Evolutionary conservation across 2,113 vertebrate genomes (phyloP).

Genomic region (Pholis gunnellus): DNA sequence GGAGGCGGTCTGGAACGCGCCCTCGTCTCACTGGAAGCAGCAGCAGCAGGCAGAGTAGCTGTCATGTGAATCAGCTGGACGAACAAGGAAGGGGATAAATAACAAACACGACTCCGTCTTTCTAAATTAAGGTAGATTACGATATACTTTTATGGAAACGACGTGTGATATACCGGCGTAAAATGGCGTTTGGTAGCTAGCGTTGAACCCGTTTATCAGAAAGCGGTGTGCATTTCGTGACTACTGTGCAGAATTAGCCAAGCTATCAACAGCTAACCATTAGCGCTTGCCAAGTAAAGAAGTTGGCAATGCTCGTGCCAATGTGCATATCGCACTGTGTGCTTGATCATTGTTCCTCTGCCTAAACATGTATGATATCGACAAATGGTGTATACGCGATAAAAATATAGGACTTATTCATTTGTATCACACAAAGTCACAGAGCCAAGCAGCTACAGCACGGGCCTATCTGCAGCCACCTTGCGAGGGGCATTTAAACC

Average conservation of each 20-base stretch:
- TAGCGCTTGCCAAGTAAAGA: constrained; percentile 41
- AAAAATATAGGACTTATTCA: neutral
- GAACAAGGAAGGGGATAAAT: constrained; percentile 74
- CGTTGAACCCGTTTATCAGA: neutral
- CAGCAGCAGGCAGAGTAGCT: constrained; percentile 53
- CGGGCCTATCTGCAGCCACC: constrained; percentile 72
- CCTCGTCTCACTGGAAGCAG: constrained; percentile 28
- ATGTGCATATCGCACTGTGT: neutral
- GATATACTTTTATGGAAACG: neutral
- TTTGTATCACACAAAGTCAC: constrained; percentile 13
- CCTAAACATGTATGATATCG: neutral
- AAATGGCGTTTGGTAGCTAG: neutral
- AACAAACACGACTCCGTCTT: constrained; percentile 53
- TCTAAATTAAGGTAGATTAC: constrained; percentile 62
- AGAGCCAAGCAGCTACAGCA: constrained; percentile 18
- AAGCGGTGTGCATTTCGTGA: constrained; percentile 44
- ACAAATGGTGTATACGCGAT: neutral
- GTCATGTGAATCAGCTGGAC: constrained; percentile 83
- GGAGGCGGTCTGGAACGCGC: constrained; percentile 16
- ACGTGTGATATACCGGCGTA: too few relatives aligned
- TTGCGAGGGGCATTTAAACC: constrained; percentile 80
- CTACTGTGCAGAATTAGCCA: constrained; percentile 56
- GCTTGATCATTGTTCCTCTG: neutral
- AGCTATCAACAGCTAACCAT: constrained; percentile 67
- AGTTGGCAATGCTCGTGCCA: constrained; percentile 54